These are phyloP conservation scores for Bombus confusus DNA, from an alignment of 1,140 invertebrate species.

Conservation along the genomic window DNA sequence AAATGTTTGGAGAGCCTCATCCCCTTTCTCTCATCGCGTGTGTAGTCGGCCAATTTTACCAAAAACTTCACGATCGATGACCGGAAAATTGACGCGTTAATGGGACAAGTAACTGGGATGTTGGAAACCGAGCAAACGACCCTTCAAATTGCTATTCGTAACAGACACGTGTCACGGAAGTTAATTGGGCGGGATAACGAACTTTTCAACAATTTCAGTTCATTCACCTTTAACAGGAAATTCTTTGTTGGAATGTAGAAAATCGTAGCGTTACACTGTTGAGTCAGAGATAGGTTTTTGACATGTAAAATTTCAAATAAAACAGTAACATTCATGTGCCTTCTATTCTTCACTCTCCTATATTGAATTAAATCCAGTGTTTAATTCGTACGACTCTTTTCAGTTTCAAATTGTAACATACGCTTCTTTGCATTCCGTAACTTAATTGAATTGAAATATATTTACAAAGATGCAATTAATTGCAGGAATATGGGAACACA, in stretches of 20 bases:
- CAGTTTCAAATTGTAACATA: not conserved
- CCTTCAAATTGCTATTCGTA: not conserved
- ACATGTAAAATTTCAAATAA: too few species aligned
- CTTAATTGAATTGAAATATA: not conserved
- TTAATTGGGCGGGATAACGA: not conserved
- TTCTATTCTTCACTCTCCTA: too few species aligned
- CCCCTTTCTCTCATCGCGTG: not conserved
- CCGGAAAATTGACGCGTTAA: conserved; percentile 15
- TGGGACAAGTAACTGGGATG: not conserved
- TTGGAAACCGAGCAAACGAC: not conserved
- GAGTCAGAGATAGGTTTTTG: too few species aligned
- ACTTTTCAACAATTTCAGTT: not conserved
- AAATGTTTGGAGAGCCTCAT: not conserved
- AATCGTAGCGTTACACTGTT: not conserved
- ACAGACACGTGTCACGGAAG: not conserved
- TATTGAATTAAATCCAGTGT: too few species aligned
- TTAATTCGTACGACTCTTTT: not conserved
- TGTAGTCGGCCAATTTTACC: not conserved
- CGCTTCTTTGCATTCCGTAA: not conserved
- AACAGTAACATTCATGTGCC: not conserved
- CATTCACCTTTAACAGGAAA: not conserved
- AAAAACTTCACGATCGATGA: not conserved
- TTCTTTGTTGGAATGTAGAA: not conserved
- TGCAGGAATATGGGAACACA: not conserved
- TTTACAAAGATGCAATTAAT: not conserved